Base-by-base conservation (phyloP, 2,113 vertebrate species). In the Macquaria ambigua region DNA sequence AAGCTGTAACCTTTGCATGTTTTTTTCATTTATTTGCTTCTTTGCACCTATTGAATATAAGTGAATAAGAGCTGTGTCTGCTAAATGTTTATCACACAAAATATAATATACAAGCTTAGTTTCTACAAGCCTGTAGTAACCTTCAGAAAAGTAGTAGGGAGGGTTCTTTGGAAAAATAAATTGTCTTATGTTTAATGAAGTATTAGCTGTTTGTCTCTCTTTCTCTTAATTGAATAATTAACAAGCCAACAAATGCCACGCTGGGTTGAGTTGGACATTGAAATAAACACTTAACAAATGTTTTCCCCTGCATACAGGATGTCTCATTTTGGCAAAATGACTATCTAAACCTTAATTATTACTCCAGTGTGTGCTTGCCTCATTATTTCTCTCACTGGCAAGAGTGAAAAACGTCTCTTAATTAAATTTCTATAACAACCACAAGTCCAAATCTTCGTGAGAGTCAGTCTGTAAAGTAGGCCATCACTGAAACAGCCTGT, bases 401-500 rank as follows among this genome's bases (percentile, higher is more conserved):
- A 16, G 16, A 63, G 15, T 48, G 21, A 76, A 41, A 61, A 28
- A 55, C 23, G 3, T 59, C 12, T n/a, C 15, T 14, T 5, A 64
- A 15, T 56, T n/a, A 86, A 2, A 31, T 72, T 8, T 55, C 71
- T 12, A 9, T 3, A 28, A 69, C 18, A 53, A 23, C 12, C 66
- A 56, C 41, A 58, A 11, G 69, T 62, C 48, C 53, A 81, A 43
- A 52, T 55, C 31, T 41, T 34, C 1, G 37, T 18, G 16, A 52
- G 50, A 52, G 50, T 52, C 46, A 71, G 15, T 87, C 68, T 79
- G 7, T 74, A 68, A 93, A 93, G 73, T 66, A 55, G 86, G 74
- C 50, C 89, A 88, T 82, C 55, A 70, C 52, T 62, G 25, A 90
- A 93, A 68, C 77, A 50, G 84, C n/a, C 63, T 77, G 85, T 89